Evolutionary conservation across 1,140 invertebrate species (phyloP).

Genomic region (Drosophila pachea): DNA sequence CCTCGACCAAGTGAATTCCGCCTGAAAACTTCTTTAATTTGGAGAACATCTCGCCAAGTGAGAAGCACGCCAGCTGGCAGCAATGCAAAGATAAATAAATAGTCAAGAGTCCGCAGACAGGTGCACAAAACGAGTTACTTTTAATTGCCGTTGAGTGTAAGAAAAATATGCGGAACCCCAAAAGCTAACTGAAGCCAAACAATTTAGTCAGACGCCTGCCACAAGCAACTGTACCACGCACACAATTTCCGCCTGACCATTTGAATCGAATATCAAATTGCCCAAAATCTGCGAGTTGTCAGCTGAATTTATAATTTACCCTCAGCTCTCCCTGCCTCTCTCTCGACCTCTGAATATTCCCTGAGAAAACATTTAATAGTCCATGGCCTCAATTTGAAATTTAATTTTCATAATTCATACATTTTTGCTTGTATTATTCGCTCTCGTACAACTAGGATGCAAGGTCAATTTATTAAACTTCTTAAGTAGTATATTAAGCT

Average conservation of each 20-base stretch:
- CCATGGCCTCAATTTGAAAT: no score
- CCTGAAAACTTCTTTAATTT: neutral
- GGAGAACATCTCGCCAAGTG: neutral
- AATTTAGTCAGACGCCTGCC: neutral
- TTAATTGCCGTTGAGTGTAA: constrained; percentile 18
- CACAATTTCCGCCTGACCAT: neutral
- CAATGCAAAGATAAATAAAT: constrained; percentile 9
- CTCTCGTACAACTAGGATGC: no score
- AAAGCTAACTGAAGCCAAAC: neutral
- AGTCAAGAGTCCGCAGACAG: neutral
- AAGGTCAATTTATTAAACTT: no score
- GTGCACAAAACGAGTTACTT: constrained; percentile 9
- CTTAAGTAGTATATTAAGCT: no score
- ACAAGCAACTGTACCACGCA: neutral
- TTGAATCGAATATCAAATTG: neutral
- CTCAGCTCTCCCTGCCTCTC: no score
- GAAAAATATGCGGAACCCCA: neutral
- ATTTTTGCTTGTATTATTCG: no score
- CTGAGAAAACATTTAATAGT: no score
- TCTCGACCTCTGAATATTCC: no score
- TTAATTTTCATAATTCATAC: no score
- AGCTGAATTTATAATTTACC: neutral
- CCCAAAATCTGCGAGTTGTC: neutral
- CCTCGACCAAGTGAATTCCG: neutral
- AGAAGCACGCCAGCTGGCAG: neutral